Base-by-base conservation (phyloP, 1,140 invertebrate species). In the Lysiphlebus fabarum region DNA sequence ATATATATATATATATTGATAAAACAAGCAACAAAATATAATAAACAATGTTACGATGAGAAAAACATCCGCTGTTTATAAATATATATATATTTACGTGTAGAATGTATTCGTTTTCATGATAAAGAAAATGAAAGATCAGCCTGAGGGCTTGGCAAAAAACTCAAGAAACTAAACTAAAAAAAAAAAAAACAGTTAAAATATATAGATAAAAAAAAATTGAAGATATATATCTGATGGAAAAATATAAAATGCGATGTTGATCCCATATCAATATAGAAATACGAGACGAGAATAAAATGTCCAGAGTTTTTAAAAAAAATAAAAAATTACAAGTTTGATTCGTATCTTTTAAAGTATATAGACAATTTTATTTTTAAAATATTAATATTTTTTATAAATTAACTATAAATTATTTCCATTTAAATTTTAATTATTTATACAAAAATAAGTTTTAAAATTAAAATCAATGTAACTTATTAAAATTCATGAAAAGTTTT, bases 261-360 rank as follows among this genome's bases (percentile, higher is more conserved):
- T 58, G 56, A 58, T 58, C 56, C 47, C 38, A 26, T 50, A 51
- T 58, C 38, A 58, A 58, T 51, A 58, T 41, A 50, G 33, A 49
- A 58, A 40, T 51, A 51, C 49, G 49, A 51, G 47, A 58, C 37
- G 47, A 40, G 56, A 45, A 58, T 49, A 41, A 58, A 58, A 56
- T 36, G 44, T 48, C 17, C 17, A 48, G 44, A 51, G 49, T 51
- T 34, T 33, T 51, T 36, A 37, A 12, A 37, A 47, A 48, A 56
- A 48, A 36, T 34, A 48, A 56, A 33, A 48, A 47, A 51, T 51
- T 51, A 51, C 49, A 36, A 33, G 49, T 51, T 51, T 51, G 34
- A 12, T 37, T 51, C 34, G 34, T 51, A 51, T 26, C 17, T 26
- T 26, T 1, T 4, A 2, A 4, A 26, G 17, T 26, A 4, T 4